Evolutionary conservation across 2,113 vertebrate genomes (phyloP).

Genomic region (Canis aureus): DNA sequence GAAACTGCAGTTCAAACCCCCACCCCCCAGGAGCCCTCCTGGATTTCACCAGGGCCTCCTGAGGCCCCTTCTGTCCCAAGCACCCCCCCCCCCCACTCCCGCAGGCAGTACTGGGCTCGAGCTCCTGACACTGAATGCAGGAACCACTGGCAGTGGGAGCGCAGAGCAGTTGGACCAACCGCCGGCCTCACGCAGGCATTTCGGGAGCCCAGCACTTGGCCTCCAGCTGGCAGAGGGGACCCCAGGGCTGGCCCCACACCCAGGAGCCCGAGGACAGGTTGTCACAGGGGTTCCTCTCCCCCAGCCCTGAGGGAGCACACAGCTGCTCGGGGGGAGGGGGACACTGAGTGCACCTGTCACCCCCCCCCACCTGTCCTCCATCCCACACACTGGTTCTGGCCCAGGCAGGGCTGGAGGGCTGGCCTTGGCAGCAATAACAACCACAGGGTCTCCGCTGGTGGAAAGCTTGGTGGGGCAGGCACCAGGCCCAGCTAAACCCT

Average conservation of each 20-base stretch:
- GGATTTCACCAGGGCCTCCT: not conserved
- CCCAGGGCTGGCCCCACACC: not conserved
- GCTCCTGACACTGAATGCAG: no score
- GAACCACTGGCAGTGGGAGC: no score
- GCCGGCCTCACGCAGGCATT: not conserved
- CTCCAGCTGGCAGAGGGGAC: not conserved
- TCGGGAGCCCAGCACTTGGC: not conserved
- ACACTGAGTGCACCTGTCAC: not conserved
- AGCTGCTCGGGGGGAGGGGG: not conserved
- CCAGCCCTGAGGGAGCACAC: not conserved
- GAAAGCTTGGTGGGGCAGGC: not conserved
- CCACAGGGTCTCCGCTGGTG: not conserved
- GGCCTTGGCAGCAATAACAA: rapidly evolving
- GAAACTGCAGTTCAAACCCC: not conserved
- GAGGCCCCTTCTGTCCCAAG: not conserved
- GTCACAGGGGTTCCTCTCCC: not conserved
- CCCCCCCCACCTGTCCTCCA: rapidly evolving
- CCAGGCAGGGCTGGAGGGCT: not conserved
- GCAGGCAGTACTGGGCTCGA: not conserved
- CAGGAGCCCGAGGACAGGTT: no score
- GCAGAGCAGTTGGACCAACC: not conserved
- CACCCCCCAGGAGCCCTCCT: not conserved
- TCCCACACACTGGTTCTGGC: not conserved
- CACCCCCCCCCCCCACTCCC: not conserved
- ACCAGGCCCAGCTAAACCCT: not conserved